Evolutionary conservation across 2,888 invertebrate genomes (phyloP).

Genomic region (Eumerus sabulonum): DNA sequence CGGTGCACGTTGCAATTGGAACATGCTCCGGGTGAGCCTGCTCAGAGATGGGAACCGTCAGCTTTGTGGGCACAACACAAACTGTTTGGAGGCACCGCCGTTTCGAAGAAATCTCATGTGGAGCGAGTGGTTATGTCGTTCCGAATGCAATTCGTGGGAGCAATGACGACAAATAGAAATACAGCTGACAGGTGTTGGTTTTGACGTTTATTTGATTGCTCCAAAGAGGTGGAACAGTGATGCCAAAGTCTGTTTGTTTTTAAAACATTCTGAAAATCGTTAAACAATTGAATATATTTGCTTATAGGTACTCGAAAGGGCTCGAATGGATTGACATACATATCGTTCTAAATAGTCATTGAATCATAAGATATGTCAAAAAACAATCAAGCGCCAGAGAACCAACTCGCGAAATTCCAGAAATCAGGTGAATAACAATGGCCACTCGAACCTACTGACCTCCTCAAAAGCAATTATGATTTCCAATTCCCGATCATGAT

Average conservation of each 20-base stretch:
- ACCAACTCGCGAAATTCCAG: no score
- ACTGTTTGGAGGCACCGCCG: conserved; percentile 37
- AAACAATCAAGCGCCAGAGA: no score
- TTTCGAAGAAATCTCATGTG: conserved; percentile 47
- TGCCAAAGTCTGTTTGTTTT: conserved; percentile 27
- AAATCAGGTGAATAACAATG: no score
- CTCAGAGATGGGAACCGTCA: conserved; percentile 41
- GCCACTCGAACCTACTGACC: no score
- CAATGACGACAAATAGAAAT: conserved; percentile 8
- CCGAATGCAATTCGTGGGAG: conserved; percentile 20
- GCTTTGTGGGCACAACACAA: conserved; percentile 55
- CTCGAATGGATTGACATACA: no score
- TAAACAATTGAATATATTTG: no score
- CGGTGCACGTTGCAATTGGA: not conserved
- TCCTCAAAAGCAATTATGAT: no score
- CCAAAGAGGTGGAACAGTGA: conserved; percentile 14
- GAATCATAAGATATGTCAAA: no score
- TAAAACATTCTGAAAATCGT: no score
- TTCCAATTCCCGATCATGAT: no score
- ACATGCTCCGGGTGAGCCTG: conserved; percentile 15
- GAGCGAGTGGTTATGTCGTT: conserved; percentile 20
- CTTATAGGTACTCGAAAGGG: no score
- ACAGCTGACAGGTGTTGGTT: conserved; percentile 30
- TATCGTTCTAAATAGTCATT: no score
- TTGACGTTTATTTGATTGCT: conserved; percentile 28